These are phyloP conservation scores for Chlorodrepanis virens DNA, from an alignment of 2,113 vertebrate species.

Conservation along the genomic window DNA sequence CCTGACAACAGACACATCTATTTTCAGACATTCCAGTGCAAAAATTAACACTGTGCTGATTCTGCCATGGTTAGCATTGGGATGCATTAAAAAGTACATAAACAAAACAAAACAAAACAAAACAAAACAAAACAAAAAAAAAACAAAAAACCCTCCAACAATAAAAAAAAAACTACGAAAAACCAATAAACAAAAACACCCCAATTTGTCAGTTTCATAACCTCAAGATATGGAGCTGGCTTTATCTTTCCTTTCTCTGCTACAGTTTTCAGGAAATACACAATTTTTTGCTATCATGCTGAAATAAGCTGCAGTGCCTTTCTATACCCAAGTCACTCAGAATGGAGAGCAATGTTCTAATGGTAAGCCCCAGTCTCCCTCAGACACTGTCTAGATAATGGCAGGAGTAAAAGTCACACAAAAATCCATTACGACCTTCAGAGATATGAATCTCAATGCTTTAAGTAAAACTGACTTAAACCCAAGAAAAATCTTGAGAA, in stretches of 20 bases:
- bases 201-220: not conserved
- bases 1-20: not conserved
- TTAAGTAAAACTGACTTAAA: not conserved
- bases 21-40: not conserved
- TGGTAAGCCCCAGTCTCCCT: not conserved
- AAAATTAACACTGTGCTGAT: not conserved
- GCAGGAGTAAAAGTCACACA: not conserved
- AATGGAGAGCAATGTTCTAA: not conserved
- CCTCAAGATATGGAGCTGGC: not conserved
- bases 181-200: accelerated
- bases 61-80: not conserved
- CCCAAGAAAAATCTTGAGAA: not conserved
- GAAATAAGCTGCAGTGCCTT: not conserved
- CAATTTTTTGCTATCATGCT: not conserved
- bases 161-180: not conserved
- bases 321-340: not conserved
- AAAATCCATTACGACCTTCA: not conserved
- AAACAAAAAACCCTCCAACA: not conserved
- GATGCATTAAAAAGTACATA: not conserved
- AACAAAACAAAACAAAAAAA: not conserved
- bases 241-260: not conserved
- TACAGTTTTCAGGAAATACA: not conserved
- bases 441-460: not conserved
- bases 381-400: not conserved
- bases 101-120: not conserved